Conservation (phyloP, 2,888 invertebrate genomes). For the Papilio protenor region DNA sequence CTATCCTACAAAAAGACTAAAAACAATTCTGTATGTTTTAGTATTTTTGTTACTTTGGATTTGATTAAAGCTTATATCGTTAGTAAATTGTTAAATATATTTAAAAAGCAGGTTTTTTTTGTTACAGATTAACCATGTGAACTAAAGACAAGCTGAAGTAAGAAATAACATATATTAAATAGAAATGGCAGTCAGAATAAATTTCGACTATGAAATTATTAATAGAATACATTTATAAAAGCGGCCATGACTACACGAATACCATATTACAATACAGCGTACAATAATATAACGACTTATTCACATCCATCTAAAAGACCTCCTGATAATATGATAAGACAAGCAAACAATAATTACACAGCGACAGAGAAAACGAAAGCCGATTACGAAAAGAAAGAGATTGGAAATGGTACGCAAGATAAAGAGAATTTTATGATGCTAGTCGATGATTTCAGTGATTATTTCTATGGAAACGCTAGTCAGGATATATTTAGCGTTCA, state of each 20-base stretch:
- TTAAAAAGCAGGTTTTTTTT: conserved; percentile 9
- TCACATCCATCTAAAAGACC: conserved; percentile 63
- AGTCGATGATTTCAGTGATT: conserved; percentile 91
- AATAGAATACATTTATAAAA: conserved; percentile 42
- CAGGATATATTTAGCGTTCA: conserved; percentile 74
- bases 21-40: no score
- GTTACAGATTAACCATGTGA: conserved; percentile 36
- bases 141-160: background rate
- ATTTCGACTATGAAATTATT: conserved; percentile 51
- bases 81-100: no score
- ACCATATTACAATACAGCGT: conserved; percentile 54
- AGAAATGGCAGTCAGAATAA: conserved; percentile 35
- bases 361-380: conserved; percentile 46
- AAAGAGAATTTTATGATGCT: conserved; percentile 84
- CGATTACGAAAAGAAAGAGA: conserved; percentile 20
- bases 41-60: background rate
- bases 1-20: no score
- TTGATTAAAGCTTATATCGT: no score
- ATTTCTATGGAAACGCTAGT: conserved; percentile 87
- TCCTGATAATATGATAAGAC: conserved; percentile 56
- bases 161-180: background rate
- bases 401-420: conserved; percentile 60
- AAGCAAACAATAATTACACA: conserved; percentile 42
- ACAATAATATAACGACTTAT: conserved; percentile 52
- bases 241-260: conserved; percentile 58